phyloP scores from a whole-genome alignment of 2,888 invertebrate genomes.

The Scaptomyza parva region DNA sequence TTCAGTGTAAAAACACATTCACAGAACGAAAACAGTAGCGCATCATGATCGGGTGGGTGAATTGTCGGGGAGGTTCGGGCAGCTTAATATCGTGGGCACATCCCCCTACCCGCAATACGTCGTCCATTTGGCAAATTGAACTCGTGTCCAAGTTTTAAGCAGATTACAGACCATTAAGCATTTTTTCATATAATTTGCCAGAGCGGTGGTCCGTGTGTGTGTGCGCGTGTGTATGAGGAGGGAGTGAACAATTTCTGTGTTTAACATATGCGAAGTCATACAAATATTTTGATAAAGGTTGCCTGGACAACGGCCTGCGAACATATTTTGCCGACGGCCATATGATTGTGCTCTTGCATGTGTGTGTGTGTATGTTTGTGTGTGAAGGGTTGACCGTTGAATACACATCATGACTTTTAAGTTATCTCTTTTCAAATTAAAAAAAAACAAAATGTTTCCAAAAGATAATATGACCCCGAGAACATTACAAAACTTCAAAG shows the following conservation, averaged over 20 bases:
- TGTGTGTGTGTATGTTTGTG: conserved; percentile 24
- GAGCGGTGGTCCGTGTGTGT: conserved; percentile 1
- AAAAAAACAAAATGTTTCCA: conserved; percentile 34
- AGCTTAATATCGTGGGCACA: conserved; percentile 54
- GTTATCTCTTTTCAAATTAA: conserved; percentile 74
- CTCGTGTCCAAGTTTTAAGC: conserved; percentile 81
- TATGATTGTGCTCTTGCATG: too few relatives aligned
- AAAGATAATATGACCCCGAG: conserved; percentile 46
- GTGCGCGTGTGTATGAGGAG: conserved; percentile 4
- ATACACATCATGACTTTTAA: conserved; percentile 81
- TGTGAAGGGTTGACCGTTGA: conserved; percentile 61
- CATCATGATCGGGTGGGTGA: not conserved
- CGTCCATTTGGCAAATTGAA: conserved; percentile 77
- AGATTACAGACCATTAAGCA: conserved; percentile 82
- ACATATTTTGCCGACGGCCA: conserved; percentile 59
- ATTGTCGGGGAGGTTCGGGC: conserved; percentile 1
- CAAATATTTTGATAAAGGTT: conserved; percentile 82
- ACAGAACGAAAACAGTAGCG: conserved; percentile 26
- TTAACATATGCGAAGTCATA: conserved; percentile 77
- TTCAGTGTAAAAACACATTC: conserved; percentile 54
- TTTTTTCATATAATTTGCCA: conserved; percentile 58
- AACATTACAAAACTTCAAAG: conserved; percentile 63
- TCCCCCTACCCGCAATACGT: conserved; percentile 15
- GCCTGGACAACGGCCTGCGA: conserved; percentile 59
- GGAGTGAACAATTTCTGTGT: conserved; percentile 56